phyloP scores from a whole-genome alignment of 2,888 invertebrate species.

The Eustalomyia histrio region DNA sequence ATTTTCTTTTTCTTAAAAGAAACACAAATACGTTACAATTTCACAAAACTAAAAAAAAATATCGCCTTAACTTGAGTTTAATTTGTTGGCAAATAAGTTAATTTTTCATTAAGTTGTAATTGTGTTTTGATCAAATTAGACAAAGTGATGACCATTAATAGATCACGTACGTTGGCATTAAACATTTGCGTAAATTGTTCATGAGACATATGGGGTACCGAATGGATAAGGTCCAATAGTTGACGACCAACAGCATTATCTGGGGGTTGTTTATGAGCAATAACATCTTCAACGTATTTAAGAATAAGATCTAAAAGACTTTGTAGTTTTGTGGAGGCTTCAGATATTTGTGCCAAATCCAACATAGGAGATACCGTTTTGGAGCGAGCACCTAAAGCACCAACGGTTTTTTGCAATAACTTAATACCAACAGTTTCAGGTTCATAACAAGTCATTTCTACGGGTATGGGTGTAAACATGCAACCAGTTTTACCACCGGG shows the following conservation, averaged over 20 bases:
- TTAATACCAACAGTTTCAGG: constrained; percentile 92
- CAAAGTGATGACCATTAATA: constrained; percentile 97
- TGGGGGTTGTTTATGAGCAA: constrained; percentile 87
- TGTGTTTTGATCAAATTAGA: constrained; percentile 98
- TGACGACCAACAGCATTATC: constrained; percentile 95
- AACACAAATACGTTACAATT: constrained; percentile 37
- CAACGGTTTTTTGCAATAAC: constrained; percentile 90
- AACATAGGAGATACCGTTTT: constrained; percentile 86
- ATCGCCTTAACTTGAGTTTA: constrained; percentile 72
- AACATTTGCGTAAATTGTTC: constrained; percentile 97
- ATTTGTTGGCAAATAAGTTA: constrained; percentile 89
- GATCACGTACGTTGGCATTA: constrained; percentile 97
- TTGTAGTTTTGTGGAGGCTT: constrained; percentile 89
- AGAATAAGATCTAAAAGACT: constrained; percentile 88
- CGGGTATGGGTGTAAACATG: constrained; percentile 97
- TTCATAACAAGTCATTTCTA: constrained; percentile 93
- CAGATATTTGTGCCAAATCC: constrained; percentile 90
- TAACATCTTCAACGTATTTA: constrained; percentile 94
- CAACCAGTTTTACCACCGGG: constrained; percentile 95
- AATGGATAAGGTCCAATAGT: constrained; percentile 93
- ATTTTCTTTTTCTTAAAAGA: not conserved
- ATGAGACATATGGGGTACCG: constrained; percentile 93
- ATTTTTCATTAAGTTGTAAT: constrained; percentile 96
- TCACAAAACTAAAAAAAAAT: constrained; percentile 29
- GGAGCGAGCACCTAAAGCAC: constrained; percentile 68